Percentiles rank a stretch among this genome's conserved stretches.
Conservation (phyloP, 2,797 vertebrate species). For the Syncerus caffer region DNA sequence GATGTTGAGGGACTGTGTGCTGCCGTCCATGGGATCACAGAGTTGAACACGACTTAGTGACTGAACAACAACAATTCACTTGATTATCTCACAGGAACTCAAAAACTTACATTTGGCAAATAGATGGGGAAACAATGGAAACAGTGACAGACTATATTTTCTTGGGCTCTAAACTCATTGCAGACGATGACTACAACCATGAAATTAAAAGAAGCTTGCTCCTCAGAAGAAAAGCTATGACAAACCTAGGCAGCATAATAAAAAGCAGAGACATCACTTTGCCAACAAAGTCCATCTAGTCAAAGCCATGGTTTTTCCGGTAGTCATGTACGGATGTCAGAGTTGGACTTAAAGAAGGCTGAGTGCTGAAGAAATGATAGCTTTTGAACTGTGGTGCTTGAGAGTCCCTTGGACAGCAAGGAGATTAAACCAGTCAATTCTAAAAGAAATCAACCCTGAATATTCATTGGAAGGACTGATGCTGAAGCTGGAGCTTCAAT, state of each 20-base stretch:
- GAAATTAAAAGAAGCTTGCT: not conserved
- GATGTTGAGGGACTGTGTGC: not conserved
- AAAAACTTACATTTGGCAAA: not conserved
- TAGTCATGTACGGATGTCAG: rapidly evolving
- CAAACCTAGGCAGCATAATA: not conserved
- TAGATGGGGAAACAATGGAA: not conserved
- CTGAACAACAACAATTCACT: not conserved
- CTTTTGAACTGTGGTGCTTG: not conserved
- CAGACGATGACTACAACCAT: not conserved
- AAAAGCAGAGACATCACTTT: not conserved
- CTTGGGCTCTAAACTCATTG: not conserved
- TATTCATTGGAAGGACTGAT: not conserved
- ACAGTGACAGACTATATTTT: not conserved
- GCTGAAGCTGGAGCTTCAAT: not conserved
- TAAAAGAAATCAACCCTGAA: not conserved
- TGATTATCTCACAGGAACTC: not conserved
- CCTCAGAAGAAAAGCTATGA: not conserved
- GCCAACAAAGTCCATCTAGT: not conserved
- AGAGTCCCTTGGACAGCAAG: not conserved
- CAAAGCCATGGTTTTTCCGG: not conserved
- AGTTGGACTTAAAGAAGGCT: not conserved
- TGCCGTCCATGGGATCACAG: not conserved
- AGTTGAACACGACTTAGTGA: not conserved
- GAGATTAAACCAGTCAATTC: not conserved
- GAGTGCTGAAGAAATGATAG: not conserved